Evolutionary conservation across 1,140 invertebrate species (phyloP).

Genomic region (Adelges cooleyi): DNA sequence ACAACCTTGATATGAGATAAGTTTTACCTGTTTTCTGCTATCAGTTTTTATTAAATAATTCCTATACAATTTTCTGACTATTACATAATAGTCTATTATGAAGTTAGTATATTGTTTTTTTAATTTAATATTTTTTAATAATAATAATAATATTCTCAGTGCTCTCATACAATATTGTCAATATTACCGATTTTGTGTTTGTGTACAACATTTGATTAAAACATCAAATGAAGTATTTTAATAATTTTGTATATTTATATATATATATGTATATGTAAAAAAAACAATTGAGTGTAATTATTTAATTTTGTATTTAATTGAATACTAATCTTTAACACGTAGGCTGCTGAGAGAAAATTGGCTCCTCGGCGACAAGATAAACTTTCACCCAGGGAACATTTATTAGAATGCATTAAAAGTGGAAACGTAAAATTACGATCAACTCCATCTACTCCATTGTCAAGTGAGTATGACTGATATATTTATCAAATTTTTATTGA

Average conservation of each 20-base stretch:
- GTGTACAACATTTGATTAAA: too few relatives aligned
- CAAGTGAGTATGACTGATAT: background rate
- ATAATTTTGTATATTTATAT: background rate
- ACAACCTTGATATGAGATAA: too few relatives aligned
- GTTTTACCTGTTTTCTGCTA: too few relatives aligned
- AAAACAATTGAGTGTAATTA: constrained; percentile 11
- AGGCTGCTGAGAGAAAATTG: constrained; percentile 81
- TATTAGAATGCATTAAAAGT: constrained; percentile 79
- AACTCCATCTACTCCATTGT: constrained; percentile 34
- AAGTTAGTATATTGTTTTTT: too few relatives aligned
- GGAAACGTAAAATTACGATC: constrained; percentile 56
- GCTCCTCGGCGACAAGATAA: constrained; percentile 52
- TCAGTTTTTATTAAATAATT: too few relatives aligned
- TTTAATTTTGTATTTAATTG: background rate
- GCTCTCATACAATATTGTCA: too few relatives aligned
- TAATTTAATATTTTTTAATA: too few relatives aligned
- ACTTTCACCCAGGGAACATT: constrained; percentile 65
- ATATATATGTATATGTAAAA: background rate
- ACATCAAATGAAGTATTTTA: too few relatives aligned
- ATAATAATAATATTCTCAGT: too few relatives aligned
- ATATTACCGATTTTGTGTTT: too few relatives aligned
- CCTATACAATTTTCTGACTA: too few relatives aligned
- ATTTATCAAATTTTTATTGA: background rate
- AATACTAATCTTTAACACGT: constrained; percentile 33
- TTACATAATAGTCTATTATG: too few relatives aligned